phyloP scores from a whole-genome alignment of 1,140 invertebrate genomes.

The Ceratosolen fusciceps region DNA sequence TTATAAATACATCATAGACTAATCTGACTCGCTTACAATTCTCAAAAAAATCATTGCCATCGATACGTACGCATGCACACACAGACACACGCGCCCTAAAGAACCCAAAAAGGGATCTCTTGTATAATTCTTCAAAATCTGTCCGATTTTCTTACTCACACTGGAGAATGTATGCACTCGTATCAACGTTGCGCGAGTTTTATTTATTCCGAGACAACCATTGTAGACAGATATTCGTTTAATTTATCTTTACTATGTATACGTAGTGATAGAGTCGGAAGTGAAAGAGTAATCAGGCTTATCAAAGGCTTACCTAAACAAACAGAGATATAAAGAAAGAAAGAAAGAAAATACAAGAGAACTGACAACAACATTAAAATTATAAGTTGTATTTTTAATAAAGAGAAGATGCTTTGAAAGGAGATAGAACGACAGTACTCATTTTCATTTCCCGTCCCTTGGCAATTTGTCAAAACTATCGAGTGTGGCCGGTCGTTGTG shows the following conservation, averaged over 20 bases:
- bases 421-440: neutral
- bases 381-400: conserved; percentile 20
- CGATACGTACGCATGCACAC: neutral
- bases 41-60: neutral
- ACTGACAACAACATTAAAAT: too few species aligned
- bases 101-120: too few species aligned
- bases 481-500: too few species aligned
- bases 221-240: neutral
- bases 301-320: too few species aligned
- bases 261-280: too few species aligned
- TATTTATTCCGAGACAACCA: conserved; percentile 5
- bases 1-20: neutral
- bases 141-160: neutral
- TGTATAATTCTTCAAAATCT: neutral
- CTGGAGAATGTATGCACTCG: neutral
- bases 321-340: too few species aligned
- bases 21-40: neutral
- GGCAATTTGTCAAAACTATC: too few species aligned
- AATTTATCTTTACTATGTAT: conserved; percentile 2
- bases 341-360: too few species aligned
- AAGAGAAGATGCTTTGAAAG: neutral
- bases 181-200: conserved; percentile 21
- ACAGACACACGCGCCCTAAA: too few species aligned
- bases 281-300: too few species aligned
- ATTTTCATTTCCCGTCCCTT: neutral